Conservation (phyloP, 2,888 invertebrate species). For the Dynastes grantii region DNA sequence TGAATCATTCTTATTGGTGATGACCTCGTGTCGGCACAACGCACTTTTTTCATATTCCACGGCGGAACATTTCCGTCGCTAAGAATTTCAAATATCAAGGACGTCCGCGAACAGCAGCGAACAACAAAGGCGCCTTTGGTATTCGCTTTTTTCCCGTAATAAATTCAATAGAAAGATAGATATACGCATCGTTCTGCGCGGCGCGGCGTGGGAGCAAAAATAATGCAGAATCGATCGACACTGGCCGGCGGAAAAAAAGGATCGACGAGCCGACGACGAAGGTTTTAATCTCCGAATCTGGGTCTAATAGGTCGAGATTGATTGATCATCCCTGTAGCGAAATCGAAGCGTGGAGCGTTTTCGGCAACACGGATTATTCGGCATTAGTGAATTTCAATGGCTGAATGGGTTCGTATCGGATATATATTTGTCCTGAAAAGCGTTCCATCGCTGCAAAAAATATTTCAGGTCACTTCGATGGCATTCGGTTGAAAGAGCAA, state of each 20-base stretch:
- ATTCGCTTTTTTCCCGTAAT: conserved; percentile 9
- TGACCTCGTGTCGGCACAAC: conserved; percentile 32
- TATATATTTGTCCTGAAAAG: not conserved
- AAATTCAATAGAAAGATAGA: conserved; percentile 3
- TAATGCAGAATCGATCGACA: conserved; percentile 3
- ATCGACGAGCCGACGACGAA: not conserved
- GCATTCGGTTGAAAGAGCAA: too few species aligned
- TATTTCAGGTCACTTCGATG: not conserved
- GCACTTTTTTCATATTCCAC: conserved; percentile 31
- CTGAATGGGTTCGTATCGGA: not conserved
- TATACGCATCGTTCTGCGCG: not conserved
- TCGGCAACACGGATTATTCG: conserved; percentile 8
- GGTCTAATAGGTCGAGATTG: conserved; percentile 19
- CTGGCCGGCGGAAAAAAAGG: not conserved
- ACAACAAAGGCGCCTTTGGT: conserved; percentile 8
- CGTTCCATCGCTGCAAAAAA: not conserved
- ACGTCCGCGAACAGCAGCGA: not conserved
- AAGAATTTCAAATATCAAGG: conserved; percentile 33
- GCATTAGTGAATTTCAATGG: not conserved
- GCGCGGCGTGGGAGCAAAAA: not conserved
- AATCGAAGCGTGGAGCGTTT: not conserved
- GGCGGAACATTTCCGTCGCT: conserved; percentile 29
- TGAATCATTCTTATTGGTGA: not conserved
- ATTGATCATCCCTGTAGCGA: conserved; percentile 3
- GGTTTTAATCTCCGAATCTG: conserved; percentile 31